Evolutionary conservation across 2,113 vertebrate species (phyloP).

Genomic region (Perca fluviatilis): DNA sequence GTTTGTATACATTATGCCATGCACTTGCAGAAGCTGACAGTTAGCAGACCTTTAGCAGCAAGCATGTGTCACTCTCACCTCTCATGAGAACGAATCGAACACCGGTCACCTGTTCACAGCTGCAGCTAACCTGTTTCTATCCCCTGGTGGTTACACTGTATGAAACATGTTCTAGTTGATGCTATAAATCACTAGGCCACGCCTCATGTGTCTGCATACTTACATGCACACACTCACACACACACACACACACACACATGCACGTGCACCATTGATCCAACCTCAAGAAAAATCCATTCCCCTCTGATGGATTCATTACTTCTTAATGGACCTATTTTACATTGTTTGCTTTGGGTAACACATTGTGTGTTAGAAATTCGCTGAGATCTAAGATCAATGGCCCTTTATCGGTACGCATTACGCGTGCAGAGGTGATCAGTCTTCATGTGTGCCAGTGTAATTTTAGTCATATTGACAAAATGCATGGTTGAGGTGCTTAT

Average conservation of each 20-base stretch:
- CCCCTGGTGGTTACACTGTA: constrained; percentile 56
- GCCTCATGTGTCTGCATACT: constrained; percentile 58
- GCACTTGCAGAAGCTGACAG: background rate
- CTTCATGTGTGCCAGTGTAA: constrained; percentile 50
- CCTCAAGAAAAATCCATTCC: constrained; percentile 84
- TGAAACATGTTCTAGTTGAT: constrained; percentile 62
- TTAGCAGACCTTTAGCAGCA: constrained; percentile 13
- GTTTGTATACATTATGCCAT: constrained; percentile 26
- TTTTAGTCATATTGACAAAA: constrained; percentile 58
- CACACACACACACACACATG: constrained; percentile 14
- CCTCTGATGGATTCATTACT: constrained; percentile 87
- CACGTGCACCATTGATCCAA: constrained; percentile 77
- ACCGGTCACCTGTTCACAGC: constrained; percentile 60
- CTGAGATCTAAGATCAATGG: constrained; percentile 85
- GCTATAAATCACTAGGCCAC: constrained; percentile 79
- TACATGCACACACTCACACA: constrained; percentile 32
- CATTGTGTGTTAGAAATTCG: constrained; percentile 79
- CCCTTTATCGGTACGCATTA: constrained; percentile 65
- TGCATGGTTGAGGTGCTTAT: constrained; percentile 50
- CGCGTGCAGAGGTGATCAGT: constrained; percentile 65
- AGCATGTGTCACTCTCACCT: constrained; percentile 20
- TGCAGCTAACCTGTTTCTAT: constrained; percentile 57
- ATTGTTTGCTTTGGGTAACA: constrained; percentile 86
- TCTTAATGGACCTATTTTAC: constrained; percentile 89
- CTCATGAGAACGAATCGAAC: constrained; percentile 46